A percentile compares a stretch with the other conserved stretches of the same genome.
Conservation (phyloP, 2,797 vertebrate genomes). For the Austrolebias charrua region DNA sequence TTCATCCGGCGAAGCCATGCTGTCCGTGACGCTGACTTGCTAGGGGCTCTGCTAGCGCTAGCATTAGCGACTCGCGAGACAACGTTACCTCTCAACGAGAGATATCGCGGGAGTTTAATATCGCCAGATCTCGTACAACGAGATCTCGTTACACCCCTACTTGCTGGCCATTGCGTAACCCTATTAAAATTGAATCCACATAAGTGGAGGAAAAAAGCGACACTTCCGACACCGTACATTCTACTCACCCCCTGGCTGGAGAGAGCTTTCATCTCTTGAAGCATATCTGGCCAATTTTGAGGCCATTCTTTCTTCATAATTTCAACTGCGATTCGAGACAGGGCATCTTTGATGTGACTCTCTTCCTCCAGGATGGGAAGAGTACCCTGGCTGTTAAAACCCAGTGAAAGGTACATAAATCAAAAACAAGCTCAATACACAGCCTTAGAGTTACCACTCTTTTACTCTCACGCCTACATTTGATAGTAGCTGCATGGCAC, state of each 20-base stretch:
- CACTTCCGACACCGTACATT: background rate
- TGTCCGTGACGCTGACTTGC: too few relatives aligned
- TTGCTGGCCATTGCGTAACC: slow-evolving; percentile 20
- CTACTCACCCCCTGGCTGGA: slow-evolving; percentile 88
- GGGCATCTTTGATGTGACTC: slow-evolving; percentile 93
- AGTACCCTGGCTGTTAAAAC: slow-evolving; percentile 85
- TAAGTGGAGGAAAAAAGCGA: background rate
- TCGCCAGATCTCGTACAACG: too few relatives aligned
- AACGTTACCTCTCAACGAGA: too few relatives aligned
- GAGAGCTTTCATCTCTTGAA: slow-evolving; percentile 91
- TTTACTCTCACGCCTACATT: slow-evolving; percentile 77
- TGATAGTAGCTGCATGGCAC: slow-evolving; percentile 90
- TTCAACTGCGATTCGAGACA: slow-evolving; percentile 94
- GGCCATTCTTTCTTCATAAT: slow-evolving; percentile 99
- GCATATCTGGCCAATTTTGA: slow-evolving; percentile 96
- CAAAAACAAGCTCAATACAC: background rate
- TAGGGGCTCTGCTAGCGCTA: too few relatives aligned
- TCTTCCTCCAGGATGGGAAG: slow-evolving; percentile 91
- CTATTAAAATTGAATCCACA: slow-evolving; percentile 15
- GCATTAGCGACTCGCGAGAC: too few relatives aligned
- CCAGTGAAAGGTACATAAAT: background rate
- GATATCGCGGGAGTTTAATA: too few relatives aligned
- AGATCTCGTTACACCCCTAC: too few relatives aligned
- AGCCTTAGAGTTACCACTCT: background rate
- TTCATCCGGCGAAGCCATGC: too few relatives aligned